Base-by-base conservation (phyloP, 2,888 invertebrate species). In the Pegoplata infirma region DNA sequence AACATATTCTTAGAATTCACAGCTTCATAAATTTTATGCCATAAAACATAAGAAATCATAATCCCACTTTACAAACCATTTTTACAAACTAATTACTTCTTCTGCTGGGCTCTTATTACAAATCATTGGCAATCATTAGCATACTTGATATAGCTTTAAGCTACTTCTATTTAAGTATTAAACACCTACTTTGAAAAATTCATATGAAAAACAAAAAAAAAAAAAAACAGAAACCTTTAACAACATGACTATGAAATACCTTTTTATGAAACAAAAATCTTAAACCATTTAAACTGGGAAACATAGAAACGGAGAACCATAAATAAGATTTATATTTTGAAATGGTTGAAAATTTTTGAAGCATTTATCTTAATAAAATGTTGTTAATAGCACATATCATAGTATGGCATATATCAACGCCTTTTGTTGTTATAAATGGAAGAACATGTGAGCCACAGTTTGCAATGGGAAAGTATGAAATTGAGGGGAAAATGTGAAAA, bases 291-390 rank as follows among this genome's bases (percentile, higher is more conserved):
- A 23, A n/a, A 49, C 55, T 61, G 21, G 32, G 8, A 36, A 14
- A 49, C 17, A 25, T 12, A 59, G 12, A 61, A 44, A 17, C 8
- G 5, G 19, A 25, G 21, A 64, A 73, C n/a, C 73, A 78, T 78
- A 78, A 78, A 78, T 78, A 78, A 78, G 73, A 78, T 78, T 78
- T 78, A 78, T 78, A 73, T 78, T 78, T 78, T 59, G 55, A 72
- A 73, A 77, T 73, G 77, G 44, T 73, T 68, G 61, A 73, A 74
- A 69, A 74, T 73, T 64, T 68, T 73, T 73, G 46, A 67, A 64
- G 21, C 73, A 74, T 78, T 78, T 74, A 78, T 78, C 78, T 78
- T 78, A 78, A 78, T 78, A 78, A 78, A 78, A 78, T 74, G 73
- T 78, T 78, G 68, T 74, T 78, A 78, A 78, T 78, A 74, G 78